Percentiles rank a stretch among this genome's conserved stretches.
Evolutionary conservation across 2,888 invertebrate genomes (phyloP).

Genomic region (Scaptomyza tumidula): DNA sequence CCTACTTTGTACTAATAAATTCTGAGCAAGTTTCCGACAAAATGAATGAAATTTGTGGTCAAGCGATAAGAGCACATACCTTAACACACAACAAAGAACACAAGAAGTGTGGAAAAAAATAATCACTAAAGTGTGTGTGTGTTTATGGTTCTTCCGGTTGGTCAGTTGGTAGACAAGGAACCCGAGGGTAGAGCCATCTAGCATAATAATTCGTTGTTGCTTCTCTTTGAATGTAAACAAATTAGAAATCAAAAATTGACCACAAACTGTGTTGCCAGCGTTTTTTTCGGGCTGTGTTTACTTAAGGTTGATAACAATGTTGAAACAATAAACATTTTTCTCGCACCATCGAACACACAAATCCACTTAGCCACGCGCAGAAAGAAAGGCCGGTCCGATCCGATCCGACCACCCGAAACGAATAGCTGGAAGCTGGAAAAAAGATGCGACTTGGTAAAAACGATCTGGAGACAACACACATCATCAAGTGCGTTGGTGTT

Average conservation of each 20-base stretch:
- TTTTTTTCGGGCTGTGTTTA: conserved; percentile 68
- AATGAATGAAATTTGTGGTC: conserved; percentile 62
- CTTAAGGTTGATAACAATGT: conserved; percentile 83
- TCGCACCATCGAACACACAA: conserved; percentile 82
- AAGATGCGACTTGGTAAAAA: conserved; percentile 12
- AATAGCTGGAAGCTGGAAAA: conserved; percentile 12
- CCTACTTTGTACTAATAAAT: conserved; percentile 82
- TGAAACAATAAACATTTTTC: conserved; percentile 84
- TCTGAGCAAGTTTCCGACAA: conserved; percentile 79
- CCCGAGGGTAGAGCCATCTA: conserved; percentile 28
- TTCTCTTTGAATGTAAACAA: conserved; percentile 66
- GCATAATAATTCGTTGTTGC: conserved; percentile 63
- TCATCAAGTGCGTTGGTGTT: conserved; percentile 64
- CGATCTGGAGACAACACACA: conserved; percentile 31
- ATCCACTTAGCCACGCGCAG: conserved; percentile 82
- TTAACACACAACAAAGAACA: conserved; percentile 3
- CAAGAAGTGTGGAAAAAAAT: conserved; percentile 55
- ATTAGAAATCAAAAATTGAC: conserved; percentile 81
- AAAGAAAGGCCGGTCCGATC: conserved; percentile 17
- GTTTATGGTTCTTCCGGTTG: conserved; percentile 61
- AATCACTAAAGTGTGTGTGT: conserved; percentile 56
- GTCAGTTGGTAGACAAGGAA: conserved; percentile 18
- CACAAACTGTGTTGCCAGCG: conserved; percentile 36
- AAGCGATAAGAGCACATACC: conserved; percentile 61
- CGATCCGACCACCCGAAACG: conserved; percentile 57